phyloP scores from a whole-genome alignment of 2,797 vertebrate species.

The Macrochelys suwanniensis region DNA sequence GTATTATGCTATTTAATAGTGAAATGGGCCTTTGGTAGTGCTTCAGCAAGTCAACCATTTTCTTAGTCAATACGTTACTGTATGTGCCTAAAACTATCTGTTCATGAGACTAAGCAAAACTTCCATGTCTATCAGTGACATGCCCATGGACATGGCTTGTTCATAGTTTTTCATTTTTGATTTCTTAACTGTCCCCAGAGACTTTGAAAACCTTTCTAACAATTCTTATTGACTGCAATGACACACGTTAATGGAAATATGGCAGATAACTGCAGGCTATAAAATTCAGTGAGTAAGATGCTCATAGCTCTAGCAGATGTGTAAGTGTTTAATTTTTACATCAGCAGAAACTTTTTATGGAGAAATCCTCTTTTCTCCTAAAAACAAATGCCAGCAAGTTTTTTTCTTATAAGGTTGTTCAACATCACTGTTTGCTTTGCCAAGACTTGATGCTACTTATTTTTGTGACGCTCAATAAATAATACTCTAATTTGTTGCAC shows the following conservation, averaged over 20 bases:
- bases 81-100: neutral
- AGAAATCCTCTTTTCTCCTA: neutral
- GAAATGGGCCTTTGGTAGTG: neutral
- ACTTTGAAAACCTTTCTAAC: constrained; percentile 27
- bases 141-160: neutral
- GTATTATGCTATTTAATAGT: neutral
- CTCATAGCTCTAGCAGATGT: constrained; percentile 1
- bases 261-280: constrained; percentile 1
- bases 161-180: neutral
- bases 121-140: neutral
- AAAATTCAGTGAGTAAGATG: neutral
- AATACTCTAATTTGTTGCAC: neutral
- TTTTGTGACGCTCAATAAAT: constrained; percentile 50
- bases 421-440: neutral
- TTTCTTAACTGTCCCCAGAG: constrained; percentile 16
- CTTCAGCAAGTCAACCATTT: neutral
- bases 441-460: constrained; percentile 47
- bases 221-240: neutral
- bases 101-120: neutral
- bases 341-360: constrained; percentile 5
- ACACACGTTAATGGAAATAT: neutral
- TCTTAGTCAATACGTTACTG: constrained; percentile 9
- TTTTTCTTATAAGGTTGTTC: neutral
- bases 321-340: neutral
- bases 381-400: constrained; percentile 13